These are phyloP conservation scores for Imbricaverruca yamaguchii DNA, from an alignment of 2,888 invertebrate genomes.

Conservation along the genomic window DNA sequence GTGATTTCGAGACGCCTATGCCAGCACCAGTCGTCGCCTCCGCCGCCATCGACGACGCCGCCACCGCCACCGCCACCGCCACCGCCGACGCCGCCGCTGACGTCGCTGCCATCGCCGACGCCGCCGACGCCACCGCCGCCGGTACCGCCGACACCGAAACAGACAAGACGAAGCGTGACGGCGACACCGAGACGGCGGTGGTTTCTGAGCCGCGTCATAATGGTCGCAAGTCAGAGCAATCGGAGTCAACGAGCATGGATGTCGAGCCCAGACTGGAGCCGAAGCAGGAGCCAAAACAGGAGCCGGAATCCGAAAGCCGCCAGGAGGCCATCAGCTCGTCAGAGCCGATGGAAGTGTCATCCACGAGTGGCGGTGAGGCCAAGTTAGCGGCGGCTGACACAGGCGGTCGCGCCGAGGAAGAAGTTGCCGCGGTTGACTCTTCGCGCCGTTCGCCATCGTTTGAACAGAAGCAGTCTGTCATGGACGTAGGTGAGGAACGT, in stretches of 20 bases:
- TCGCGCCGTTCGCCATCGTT: no score
- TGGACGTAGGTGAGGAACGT: no score
- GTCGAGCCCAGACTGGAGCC: background rate
- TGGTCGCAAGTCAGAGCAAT: background rate
- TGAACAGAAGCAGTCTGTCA: no score
- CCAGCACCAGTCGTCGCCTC: no score
- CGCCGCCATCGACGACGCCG: no score
- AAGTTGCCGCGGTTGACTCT: no score
- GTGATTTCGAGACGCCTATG: background rate
- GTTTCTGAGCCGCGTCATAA: background rate
- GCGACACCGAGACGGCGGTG: background rate
- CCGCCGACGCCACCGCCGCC: no score
- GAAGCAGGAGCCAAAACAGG: no score
- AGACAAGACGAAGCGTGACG: background rate
- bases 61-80: no score
- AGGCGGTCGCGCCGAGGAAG: no score
- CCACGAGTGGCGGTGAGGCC: background rate
- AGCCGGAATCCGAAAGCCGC: background rate
- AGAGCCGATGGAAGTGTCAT: conserved; percentile 8
- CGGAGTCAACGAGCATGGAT: background rate
- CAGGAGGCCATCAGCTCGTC: conserved; percentile 10
- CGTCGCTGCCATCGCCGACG: background rate
- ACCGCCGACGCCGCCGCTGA: no score
- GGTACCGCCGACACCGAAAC: no score
- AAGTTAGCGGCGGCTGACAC: background rate